Base-by-base conservation (phyloP, 2,888 invertebrate genomes). In the Desoria tigrina region DNA sequence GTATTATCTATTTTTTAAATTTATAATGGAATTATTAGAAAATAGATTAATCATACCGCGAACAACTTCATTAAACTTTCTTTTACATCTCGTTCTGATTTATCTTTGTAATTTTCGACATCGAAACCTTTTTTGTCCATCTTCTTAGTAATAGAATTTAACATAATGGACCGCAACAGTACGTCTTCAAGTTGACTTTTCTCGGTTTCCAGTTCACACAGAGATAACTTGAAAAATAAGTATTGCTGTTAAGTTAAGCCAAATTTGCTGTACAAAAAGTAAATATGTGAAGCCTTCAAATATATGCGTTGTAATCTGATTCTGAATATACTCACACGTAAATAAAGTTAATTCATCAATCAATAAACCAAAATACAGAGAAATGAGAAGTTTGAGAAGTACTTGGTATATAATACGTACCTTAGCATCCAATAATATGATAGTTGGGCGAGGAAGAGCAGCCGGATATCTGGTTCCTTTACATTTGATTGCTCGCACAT, bases 11-110 rank as follows among this genome's bases (percentile, higher is more conserved):
- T 27, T 53, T 53, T 21, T 26, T 42, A 54, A 45, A n/a, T n/a
- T n/a, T 4, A n/a, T 26, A 27, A 45, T 24, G 45, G 39, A 39
- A 39, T 39, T 16, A 16, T 39, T 16, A 9, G 16, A 11, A 39
- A 39, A 39, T 7, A 24, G 23, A 6, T 51, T 51, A 7, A 4
- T 51, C 70, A 85, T 81, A 95, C 90, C 53, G 92, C 92, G 82
- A 96, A 95, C 54, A 94, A 81, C 81, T 92, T 93, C 74, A 96
- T 85, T n/a, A 94, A 86, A 4, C 89, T 86, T 79, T 93, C 90
- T 71, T 88, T 86, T 1, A 87, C 84, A 23, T 84, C 81, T 79
- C 87, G 88, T n/a, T 87, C 86, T 16, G 86, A 84, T 32, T 87
- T 86, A 2, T 77, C 76, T 59, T 78, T 78, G 32, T 77, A 76